Evolutionary conservation across 2,888 invertebrate genomes (phyloP).

Genomic region (Drosophila subquinaria): DNA sequence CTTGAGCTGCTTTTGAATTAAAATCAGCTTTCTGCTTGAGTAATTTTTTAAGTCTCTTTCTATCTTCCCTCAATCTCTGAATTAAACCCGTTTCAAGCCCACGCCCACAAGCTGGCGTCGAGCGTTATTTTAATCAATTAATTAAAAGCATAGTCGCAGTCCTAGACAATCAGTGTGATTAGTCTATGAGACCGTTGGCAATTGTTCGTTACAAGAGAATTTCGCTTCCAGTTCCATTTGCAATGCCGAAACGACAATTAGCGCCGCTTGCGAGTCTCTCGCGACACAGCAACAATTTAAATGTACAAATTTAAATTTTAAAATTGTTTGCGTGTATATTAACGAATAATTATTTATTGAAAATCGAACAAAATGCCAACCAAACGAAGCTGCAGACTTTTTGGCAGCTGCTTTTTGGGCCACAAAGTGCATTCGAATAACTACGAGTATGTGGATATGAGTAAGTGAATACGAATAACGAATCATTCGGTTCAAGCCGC

Average conservation of each 20-base stretch:
- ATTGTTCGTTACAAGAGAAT: slow-evolving; percentile 6
- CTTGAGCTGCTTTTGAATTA: not conserved
- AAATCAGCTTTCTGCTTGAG: not conserved
- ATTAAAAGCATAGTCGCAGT: slow-evolving; percentile 59
- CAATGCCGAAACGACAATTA: slow-evolving; percentile 79
- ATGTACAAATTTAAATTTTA: slow-evolving; percentile 17
- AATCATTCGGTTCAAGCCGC: slow-evolving; percentile 9
- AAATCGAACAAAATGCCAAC: slow-evolving; percentile 47
- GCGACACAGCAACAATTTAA: slow-evolving; percentile 39
- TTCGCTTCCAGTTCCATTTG: slow-evolving; percentile 66
- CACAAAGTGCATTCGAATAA: slow-evolving; percentile 32
- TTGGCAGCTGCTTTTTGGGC: slow-evolving; percentile 54
- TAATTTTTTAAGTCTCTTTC: not conserved
- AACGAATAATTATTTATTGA: not conserved
- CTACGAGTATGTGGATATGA: slow-evolving; percentile 73
- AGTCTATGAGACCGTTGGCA: slow-evolving; percentile 12
- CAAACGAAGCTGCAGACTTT: slow-evolving; percentile 59
- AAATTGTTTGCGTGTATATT: slow-evolving; percentile 15
- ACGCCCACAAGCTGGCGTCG: slow-evolving; percentile 32
- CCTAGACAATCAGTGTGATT: slow-evolving; percentile 47
- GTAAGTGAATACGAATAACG: slow-evolving; percentile 54
- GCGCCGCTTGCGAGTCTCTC: slow-evolving; percentile 45
- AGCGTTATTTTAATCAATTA: slow-evolving; percentile 76
- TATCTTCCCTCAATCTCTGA: not conserved
- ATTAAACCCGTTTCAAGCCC: slow-evolving; percentile 26